Conservation (phyloP, 2,113 vertebrate genomes). For the Nannobrachium achirus region DNA sequence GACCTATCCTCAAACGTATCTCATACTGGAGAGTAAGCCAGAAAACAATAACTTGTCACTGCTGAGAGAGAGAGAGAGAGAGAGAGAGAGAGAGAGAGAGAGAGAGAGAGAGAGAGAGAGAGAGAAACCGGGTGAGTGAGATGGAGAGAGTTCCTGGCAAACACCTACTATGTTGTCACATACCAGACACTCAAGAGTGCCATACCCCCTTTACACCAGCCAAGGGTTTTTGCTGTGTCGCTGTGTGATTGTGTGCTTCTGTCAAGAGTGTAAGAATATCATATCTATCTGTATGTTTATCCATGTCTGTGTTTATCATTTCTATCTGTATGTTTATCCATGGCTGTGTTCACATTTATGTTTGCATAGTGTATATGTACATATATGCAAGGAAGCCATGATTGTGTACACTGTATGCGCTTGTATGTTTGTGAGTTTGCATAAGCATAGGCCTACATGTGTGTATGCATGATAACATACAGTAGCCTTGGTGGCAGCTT, state of each 20-base stretch:
- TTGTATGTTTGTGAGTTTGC: slow-evolving; percentile 6
- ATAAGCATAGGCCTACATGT: background rate
- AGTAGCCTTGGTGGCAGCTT: slow-evolving; percentile 37
- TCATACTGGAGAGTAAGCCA: slow-evolving; percentile 14
- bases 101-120: background rate
- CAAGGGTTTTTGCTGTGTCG: slow-evolving; percentile 47
- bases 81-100: background rate
- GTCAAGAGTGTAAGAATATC: background rate
- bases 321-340: slow-evolving; percentile 18
- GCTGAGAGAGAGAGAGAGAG: slow-evolving; percentile 2
- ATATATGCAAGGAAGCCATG: too few relatives aligned
- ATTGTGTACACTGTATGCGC: background rate
- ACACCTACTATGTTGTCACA: background rate
- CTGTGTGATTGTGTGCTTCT: slow-evolving; percentile 1
- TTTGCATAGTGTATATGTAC: background rate
- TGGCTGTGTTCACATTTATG: slow-evolving; percentile 22
- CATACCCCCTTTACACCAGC: slow-evolving; percentile 21
- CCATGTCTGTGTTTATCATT: too few relatives aligned
- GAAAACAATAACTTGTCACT: slow-evolving; percentile 10
- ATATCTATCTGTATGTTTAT: background rate
- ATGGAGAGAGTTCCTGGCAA: background rate
- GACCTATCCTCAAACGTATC: slow-evolving; percentile 1
- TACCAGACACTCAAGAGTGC: background rate
- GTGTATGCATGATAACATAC: slow-evolving; percentile 6
- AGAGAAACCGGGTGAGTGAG: background rate